Conservation (phyloP, 1,140 invertebrate genomes). For the Trinorchestia longiramus region DNA sequence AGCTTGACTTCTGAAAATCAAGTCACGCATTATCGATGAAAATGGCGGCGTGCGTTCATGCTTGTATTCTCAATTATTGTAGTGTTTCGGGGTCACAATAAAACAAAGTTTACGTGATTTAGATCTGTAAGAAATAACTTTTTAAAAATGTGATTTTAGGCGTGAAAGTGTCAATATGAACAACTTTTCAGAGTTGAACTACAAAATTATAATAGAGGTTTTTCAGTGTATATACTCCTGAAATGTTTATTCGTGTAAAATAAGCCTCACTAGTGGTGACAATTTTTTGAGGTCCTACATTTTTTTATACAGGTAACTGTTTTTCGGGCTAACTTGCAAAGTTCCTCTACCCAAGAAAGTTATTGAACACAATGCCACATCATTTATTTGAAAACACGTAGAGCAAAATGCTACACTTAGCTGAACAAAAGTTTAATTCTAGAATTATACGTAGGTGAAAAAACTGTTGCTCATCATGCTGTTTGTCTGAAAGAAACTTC, state of each 20-base stretch:
- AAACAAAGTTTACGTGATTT: neutral
- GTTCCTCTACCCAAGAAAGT: neutral
- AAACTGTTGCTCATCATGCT: neutral
- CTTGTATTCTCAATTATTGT: neutral
- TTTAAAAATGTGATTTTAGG: neutral
- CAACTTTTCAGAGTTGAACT: neutral
- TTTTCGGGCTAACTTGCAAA: neutral
- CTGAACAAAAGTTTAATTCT: neutral
- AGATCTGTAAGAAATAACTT: neutral
- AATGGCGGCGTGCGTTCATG: neutral
- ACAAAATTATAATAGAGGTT: neutral
- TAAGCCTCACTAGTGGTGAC: neutral
- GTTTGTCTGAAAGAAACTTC: neutral
- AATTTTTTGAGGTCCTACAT: neutral
- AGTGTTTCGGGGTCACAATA: neutral
- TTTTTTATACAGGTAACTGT: neutral
- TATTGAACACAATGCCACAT: neutral
- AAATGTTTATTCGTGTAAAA: neutral
- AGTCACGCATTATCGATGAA: neutral
- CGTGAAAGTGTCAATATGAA: neutral
- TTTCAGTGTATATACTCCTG: neutral
- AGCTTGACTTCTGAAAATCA: neutral
- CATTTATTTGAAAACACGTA: neutral
- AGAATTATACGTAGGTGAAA: neutral
- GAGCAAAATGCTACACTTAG: neutral